A percentile compares a stretch with the other conserved stretches of the same genome.
These are phyloP conservation scores for Aurelia sp. DNA, from an alignment of 30 jellyfish, hydroid and myxozoan genomes.

Conservation along the genomic window DNA sequence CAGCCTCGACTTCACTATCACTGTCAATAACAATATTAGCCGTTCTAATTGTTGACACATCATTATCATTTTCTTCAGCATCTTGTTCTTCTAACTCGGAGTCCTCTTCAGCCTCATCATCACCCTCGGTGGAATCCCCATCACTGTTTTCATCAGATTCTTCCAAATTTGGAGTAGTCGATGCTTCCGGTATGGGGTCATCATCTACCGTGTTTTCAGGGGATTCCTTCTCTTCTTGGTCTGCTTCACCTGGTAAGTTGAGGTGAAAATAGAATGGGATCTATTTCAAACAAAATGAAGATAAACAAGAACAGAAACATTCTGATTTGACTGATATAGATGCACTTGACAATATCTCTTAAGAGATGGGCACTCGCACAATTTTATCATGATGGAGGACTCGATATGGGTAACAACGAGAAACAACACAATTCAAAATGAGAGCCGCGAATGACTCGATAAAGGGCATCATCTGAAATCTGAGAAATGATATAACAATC, in stretches of 20 bases:
- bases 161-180: conserved; percentile 30
- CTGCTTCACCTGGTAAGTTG: conserved; percentile 62
- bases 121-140: conserved; percentile 56
- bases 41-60: conserved; percentile 11
- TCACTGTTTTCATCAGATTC: conserved; percentile 57
- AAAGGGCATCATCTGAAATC: too few species aligned
- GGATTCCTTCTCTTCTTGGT: conserved; percentile 67
- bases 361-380: too few species aligned
- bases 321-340: too few species aligned
- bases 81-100: conserved; percentile 63
- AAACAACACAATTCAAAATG: too few species aligned
- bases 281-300: too few species aligned
- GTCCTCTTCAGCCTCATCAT: conserved; percentile 63
- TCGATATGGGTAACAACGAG: too few species aligned
- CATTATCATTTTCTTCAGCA: conserved; percentile 49
- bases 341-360: too few species aligned
- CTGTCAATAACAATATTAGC: conserved; percentile 25
- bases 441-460: too few species aligned
- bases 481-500: too few species aligned
- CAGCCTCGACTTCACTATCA: conserved; percentile 61
- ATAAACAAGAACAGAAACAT: too few species aligned
- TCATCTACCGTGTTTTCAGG: conserved; percentile 52
- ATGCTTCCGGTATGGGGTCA: conserved; percentile 56
- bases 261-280: too few species aligned
- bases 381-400: too few species aligned